Evolutionary conservation across 2,113 vertebrate genomes (phyloP).

Genomic region (Eulemur rufifrons): DNA sequence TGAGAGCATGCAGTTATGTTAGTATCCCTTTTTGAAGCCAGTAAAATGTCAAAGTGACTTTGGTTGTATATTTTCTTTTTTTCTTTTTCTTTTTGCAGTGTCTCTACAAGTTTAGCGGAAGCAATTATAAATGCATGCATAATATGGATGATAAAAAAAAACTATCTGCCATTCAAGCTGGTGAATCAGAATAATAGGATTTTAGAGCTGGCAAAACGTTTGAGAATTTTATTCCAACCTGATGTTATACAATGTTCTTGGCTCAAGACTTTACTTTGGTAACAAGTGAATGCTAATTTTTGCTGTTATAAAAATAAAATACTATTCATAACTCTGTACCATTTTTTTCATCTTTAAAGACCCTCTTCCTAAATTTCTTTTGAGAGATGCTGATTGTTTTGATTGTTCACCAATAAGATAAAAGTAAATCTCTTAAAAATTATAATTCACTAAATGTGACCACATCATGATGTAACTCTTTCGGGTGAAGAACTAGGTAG

Average conservation of each 20-base stretch:
- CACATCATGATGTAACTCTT: neutral
- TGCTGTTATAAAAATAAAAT: conserved; percentile 31
- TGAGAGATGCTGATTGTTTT: neutral
- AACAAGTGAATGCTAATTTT: neutral
- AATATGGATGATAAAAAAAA: neutral
- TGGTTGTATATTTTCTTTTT: neutral
- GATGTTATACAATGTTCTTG: neutral
- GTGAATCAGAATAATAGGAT: neutral
- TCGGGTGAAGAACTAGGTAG: neutral
- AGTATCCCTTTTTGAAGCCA: neutral
- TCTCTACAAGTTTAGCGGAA: neutral
- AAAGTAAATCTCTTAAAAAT: neutral
- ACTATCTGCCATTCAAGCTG: neutral
- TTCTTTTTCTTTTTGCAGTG: neutral
- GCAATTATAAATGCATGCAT: neutral
- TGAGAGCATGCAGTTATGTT: neutral
- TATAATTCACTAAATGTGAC: neutral
- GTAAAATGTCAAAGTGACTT: neutral
- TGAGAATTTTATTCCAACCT: neutral
- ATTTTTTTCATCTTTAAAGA: neutral
- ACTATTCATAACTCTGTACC: neutral
- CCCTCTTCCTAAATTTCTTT: neutral
- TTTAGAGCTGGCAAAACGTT: neutral
- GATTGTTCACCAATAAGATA: neutral
- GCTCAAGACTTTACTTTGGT: neutral